phyloP scores from a whole-genome alignment of 2,113 vertebrate species.

The Lophotis ruficrista region DNA sequence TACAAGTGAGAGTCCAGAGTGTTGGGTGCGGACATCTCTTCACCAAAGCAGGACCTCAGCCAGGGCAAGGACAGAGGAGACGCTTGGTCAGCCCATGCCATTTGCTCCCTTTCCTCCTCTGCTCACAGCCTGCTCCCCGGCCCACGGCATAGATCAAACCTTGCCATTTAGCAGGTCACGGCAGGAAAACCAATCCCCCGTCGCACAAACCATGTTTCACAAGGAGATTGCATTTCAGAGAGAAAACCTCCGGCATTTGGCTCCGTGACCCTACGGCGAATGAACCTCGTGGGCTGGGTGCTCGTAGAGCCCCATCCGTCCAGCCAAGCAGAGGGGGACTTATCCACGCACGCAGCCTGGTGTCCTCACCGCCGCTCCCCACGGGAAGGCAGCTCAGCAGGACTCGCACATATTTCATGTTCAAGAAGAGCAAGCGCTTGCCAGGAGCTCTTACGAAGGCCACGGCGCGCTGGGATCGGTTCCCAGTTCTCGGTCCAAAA shows the following conservation, averaged over 20 bases:
- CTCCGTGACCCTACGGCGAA: accelerated
- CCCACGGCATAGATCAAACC: neutral
- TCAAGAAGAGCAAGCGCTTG: neutral
- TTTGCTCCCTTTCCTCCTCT: neutral
- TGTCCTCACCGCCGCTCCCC: neutral
- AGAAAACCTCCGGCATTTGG: neutral
- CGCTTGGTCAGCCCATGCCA: accelerated
- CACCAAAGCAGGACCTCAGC: neutral
- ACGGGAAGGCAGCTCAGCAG: neutral
- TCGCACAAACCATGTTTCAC: accelerated
- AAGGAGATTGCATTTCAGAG: neutral
- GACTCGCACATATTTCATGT: neutral
- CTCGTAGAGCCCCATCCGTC: neutral
- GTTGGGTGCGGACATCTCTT: neutral
- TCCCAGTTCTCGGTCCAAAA: neutral
- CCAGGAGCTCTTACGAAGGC: neutral
- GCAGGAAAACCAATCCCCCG: neutral
- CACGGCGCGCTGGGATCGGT: neutral
- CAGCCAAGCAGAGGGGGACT: neutral
- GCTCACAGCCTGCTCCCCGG: neutral
- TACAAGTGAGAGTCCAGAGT: neutral
- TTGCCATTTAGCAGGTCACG: neutral
- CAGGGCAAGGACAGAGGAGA: neutral
- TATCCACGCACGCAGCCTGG: accelerated
- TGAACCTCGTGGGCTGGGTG: accelerated